Evolutionary conservation across 2,113 vertebrate genomes (phyloP).

Genomic region (Cercopithecus mona): DNA sequence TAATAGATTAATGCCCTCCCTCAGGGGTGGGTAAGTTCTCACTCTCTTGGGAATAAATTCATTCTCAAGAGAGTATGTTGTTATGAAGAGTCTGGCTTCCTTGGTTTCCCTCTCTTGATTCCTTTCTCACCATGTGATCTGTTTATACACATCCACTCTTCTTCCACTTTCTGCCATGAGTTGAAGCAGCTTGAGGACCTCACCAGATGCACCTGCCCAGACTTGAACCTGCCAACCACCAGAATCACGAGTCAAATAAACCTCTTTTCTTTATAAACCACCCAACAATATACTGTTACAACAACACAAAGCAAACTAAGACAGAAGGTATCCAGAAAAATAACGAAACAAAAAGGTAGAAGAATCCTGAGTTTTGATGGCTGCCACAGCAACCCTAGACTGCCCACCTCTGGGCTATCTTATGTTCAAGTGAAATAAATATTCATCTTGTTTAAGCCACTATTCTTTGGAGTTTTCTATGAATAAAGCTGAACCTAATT

Average conservation of each 20-base stretch:
- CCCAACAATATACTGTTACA: not conserved
- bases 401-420: not conserved
- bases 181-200: not conserved
- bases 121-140: not conserved
- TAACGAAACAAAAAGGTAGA: not conserved
- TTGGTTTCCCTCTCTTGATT: not conserved
- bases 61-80: not conserved
- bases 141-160: not conserved
- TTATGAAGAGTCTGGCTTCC: not conserved
- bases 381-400: not conserved
- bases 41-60: not conserved
- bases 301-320: not conserved
- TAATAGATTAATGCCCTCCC: not conserved
- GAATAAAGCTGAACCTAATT: slow-evolving; percentile 27
- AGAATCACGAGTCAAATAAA: not conserved
- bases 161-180: not conserved
- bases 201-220: not conserved
- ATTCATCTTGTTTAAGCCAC: not conserved
- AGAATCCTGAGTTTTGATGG: not conserved
- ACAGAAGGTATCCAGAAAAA: not conserved
- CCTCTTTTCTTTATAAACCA: not conserved
- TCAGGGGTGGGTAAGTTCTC: not conserved
- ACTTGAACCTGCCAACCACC: not conserved
- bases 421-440: not conserved
- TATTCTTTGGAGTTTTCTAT: not conserved